These are phyloP conservation scores for Pemphredon lugubris DNA, from an alignment of 2,888 invertebrate species.

Conservation along the genomic window DNA sequence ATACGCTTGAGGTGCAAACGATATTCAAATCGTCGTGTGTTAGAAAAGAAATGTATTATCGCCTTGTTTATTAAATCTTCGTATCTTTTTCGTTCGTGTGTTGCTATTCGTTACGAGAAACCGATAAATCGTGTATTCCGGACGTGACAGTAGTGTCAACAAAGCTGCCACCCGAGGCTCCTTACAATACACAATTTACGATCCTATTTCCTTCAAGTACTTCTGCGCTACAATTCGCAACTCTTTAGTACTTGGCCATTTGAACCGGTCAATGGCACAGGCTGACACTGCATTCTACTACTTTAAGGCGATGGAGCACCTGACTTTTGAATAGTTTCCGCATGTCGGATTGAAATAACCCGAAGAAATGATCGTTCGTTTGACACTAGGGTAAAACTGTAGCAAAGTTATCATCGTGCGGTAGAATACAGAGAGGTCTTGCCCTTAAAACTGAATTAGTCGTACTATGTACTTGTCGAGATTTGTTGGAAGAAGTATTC, in stretches of 20 bases:
- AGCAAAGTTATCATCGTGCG: slow-evolving; percentile 6
- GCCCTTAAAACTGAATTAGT: slow-evolving; percentile 34
- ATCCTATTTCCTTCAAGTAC: slow-evolving; percentile 59
- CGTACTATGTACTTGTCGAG: not conserved
- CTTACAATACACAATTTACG: slow-evolving; percentile 55
- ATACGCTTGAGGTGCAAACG: not conserved
- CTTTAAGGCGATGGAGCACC: slow-evolving; percentile 66
- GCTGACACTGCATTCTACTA: slow-evolving; percentile 54
- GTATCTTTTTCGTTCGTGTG: slow-evolving; percentile 8
- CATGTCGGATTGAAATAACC: slow-evolving; percentile 38
- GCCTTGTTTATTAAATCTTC: slow-evolving; percentile 5
- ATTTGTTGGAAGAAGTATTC: not conserved
- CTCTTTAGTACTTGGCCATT: slow-evolving; percentile 56
- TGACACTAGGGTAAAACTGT: slow-evolving; percentile 29
- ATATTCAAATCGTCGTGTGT: not conserved
- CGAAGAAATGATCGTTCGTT: slow-evolving; percentile 53
- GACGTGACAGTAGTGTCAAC: slow-evolving; percentile 36
- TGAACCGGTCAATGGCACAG: slow-evolving; percentile 65
- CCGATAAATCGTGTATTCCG: slow-evolving; percentile 36
- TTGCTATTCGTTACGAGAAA: slow-evolving; percentile 24
- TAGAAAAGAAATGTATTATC: slow-evolving; percentile 4
- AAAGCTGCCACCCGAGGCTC: slow-evolving; percentile 45
- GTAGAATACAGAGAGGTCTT: slow-evolving; percentile 28
- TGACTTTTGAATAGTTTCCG: slow-evolving; percentile 52
- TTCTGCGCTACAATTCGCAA: slow-evolving; percentile 48